phyloP scores from a whole-genome alignment of 2,888 invertebrate genomes.

The Polydrusus tereticollis region DNA sequence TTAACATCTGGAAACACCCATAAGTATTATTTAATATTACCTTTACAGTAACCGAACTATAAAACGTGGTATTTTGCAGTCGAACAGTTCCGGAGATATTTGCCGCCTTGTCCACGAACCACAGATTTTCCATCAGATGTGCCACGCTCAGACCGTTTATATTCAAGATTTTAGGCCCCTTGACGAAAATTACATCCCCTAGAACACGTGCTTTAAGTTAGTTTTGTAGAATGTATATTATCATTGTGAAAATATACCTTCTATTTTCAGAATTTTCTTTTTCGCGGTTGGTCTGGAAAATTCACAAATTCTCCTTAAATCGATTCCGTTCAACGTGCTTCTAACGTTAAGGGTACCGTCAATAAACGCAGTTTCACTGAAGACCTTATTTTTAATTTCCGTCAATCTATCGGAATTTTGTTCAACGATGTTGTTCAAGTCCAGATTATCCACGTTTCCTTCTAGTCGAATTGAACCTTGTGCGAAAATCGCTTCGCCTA shows the following conservation, averaged over 20 bases:
- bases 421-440: slow-evolving; percentile 67
- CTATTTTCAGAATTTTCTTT: slow-evolving; percentile 58
- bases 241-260: slow-evolving; percentile 57
- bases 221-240: no score
- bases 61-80: slow-evolving; percentile 61
- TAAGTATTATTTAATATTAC: slow-evolving; percentile 58
- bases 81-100: slow-evolving; percentile 58
- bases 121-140: slow-evolving; percentile 56
- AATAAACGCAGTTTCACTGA: slow-evolving; percentile 61
- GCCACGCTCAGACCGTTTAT: slow-evolving; percentile 44
- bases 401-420: slow-evolving; percentile 50
- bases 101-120: slow-evolving; percentile 67
- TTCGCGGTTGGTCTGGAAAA: slow-evolving; percentile 57
- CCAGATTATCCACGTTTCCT: slow-evolving; percentile 64
- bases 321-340: slow-evolving; percentile 53
- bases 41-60: slow-evolving; percentile 57
- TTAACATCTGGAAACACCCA: no score
- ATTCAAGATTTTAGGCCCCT: slow-evolving; percentile 46
- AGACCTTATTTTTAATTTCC: slow-evolving; percentile 58
- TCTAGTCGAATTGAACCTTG: slow-evolving; percentile 53
- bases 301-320: slow-evolving; percentile 61
- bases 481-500: slow-evolving; percentile 54
- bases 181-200: slow-evolving; percentile 52
- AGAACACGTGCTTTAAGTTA: no score
- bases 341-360: slow-evolving; percentile 58